A percentile compares a stretch with the other conserved stretches of the same genome.
Conservation (phyloP, 2,113 vertebrate species). For the Percopsis transmontana region DNA sequence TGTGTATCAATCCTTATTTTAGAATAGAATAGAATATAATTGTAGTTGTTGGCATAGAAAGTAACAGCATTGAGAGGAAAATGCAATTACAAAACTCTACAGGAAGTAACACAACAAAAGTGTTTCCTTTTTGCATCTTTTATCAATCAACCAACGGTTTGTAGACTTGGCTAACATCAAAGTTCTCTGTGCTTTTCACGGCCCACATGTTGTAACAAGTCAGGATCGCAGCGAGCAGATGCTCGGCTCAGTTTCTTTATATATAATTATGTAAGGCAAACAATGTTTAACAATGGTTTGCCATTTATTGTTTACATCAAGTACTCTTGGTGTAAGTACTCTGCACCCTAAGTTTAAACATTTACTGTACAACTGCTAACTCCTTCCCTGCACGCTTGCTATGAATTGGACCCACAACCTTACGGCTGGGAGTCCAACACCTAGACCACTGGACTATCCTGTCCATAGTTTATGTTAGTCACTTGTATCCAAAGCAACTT, state of each 20-base stretch:
- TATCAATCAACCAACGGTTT: slow-evolving; percentile 23
- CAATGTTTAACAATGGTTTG: slow-evolving; percentile 1
- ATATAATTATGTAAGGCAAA: slow-evolving; percentile 1
- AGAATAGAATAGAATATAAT: too few species aligned
- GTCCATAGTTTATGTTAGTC: too few species aligned
- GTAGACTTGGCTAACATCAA: slow-evolving; percentile 17
- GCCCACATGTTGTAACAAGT: slow-evolving; percentile 14
- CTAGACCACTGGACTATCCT: too few species aligned
- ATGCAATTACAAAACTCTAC: background rate
- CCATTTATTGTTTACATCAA: background rate
- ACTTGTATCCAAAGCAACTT: too few species aligned
- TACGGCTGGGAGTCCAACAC: too few species aligned
- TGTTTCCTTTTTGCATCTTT: background rate
- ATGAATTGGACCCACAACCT: too few species aligned
- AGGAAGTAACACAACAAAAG: slow-evolving; percentile 18
- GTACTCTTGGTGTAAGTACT: too few species aligned
- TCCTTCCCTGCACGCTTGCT: too few species aligned
- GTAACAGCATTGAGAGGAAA: background rate
- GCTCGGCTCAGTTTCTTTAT: background rate
- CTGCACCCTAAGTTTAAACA: too few species aligned
- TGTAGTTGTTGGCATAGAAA: background rate
- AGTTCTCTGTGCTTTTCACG: slow-evolving; percentile 14
- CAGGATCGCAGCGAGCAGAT: slow-evolving; percentile 13
- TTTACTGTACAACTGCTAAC: too few species aligned
- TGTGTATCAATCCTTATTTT: too few species aligned